phyloP scores from a whole-genome alignment of 2,113 vertebrate genomes.

The Shinisaurus crocodilurus region DNA sequence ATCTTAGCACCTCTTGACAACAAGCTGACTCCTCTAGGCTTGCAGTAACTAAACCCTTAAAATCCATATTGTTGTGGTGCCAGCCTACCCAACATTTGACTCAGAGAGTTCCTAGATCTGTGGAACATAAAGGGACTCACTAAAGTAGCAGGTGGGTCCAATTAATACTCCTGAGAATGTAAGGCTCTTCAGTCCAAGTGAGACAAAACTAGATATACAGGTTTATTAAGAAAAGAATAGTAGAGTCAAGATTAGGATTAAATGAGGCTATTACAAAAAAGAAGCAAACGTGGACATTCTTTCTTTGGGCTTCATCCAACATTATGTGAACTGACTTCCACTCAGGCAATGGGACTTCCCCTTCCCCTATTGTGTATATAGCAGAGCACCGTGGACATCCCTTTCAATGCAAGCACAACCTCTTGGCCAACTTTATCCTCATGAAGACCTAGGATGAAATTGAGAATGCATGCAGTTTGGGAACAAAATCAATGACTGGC shows the following conservation, averaged over 20 bases:
- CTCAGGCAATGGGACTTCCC: too few species aligned
- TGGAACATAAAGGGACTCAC: not conserved
- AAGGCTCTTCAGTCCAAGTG: not conserved
- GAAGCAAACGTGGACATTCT: too few species aligned
- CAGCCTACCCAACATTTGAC: not conserved
- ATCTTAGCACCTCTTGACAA: not conserved
- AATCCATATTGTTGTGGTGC: not conserved
- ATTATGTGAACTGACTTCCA: too few species aligned
- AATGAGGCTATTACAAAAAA: not conserved
- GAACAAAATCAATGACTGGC: not conserved
- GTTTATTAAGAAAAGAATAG: not conserved
- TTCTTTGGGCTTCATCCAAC: too few species aligned
- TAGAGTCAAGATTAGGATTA: not conserved
- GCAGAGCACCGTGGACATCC: not conserved
- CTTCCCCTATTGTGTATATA: not conserved
- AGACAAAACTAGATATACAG: not conserved
- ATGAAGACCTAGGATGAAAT: not conserved
- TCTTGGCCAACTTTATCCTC: not conserved
- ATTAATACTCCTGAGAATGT: not conserved
- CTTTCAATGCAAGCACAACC: not conserved
- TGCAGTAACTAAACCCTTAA: not conserved
- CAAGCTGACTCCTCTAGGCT: not conserved
- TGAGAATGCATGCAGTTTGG: not conserved
- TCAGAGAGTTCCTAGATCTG: not conserved
- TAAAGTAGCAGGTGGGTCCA: not conserved